These are phyloP conservation scores for Meriones unguiculatus DNA, from an alignment of 2,113 vertebrate genomes.

Conservation along the genomic window DNA sequence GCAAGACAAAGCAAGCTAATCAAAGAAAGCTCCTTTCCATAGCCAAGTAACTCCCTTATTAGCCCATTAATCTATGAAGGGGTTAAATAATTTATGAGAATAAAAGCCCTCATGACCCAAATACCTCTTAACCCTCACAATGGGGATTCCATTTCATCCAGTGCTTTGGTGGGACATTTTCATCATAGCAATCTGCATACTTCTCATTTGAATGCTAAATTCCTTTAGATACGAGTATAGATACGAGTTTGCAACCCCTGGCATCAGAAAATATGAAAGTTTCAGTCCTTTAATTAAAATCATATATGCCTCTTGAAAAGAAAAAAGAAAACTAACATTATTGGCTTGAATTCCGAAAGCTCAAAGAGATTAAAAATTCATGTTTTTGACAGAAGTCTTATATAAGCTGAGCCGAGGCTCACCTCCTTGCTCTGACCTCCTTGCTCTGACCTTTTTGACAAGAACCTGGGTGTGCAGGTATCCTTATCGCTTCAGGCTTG, in stretches of 20 bases:
- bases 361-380: not conserved
- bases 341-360: not conserved
- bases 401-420: not conserved
- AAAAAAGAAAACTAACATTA: not conserved
- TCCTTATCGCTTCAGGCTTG: constrained; percentile 12
- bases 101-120: not conserved
- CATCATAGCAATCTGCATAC: not conserved
- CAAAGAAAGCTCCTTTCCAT: not conserved
- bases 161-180: not conserved
- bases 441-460: not conserved
- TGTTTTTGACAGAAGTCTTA: not conserved
- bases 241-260: not conserved
- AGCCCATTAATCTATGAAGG: not conserved
- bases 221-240: not conserved
- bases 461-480: not conserved
- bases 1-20: not conserved
- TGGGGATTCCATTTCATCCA: not conserved
- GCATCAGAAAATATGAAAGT: not conserved
- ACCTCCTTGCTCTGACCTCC: not conserved
- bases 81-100: not conserved
- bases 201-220: not conserved
- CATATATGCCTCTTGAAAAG: not conserved
- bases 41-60: not conserved
- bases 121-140: not conserved
- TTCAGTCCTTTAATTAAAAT: constrained; percentile 30